Evolutionary conservation across 2,888 invertebrate genomes (phyloP), one percentile per base, ranked within the genome.

Genomic region (Sycophila texana): DNA sequence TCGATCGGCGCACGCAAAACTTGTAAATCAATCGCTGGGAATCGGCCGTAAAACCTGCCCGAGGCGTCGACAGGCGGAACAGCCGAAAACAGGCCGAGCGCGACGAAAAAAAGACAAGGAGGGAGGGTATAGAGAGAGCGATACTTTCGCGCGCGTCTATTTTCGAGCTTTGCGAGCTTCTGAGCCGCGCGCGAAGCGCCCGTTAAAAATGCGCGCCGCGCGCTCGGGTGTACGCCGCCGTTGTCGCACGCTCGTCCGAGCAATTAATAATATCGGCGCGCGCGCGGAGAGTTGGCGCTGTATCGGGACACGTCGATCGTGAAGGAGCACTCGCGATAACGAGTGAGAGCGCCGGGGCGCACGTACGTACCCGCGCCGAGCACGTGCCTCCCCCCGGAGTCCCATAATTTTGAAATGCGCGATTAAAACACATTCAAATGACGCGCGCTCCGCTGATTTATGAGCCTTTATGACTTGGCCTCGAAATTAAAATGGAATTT

Each of bases 181-280:
- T 3, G 26, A n/a, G n/a, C n/a, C n/a, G n/a, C n/a, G 70, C 61
- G 73, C 67, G 53, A 67, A 61, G 53, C 60, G 73, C 73, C n/a
- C n/a, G n/a, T 39, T 73, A 60, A 78, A 73, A 73, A 67, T 67
- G 67, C 74, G 57, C 30, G n/a, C 12, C 3, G 47, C 7, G 58
- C 49, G 65, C 7, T 1, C 18, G 22, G 51, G 63, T 7, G 7
- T 4, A 22, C 14, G 49, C 30, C 58, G 49, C 4, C 58, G 67
- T 61, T 22, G 68, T 67, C 60, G 67, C 67, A 55, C 26, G 57
- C 65, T 49, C 71, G 57, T 30, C 72, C 49, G 49, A 66, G 72
- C 71, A 77, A 77, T 77, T 72, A 77, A 77, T 77, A 77, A 76
- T 63, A 57, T 26, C 22, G 72, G 58, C n/a, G 16, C 61, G 49